Conservation (phyloP, 2,888 invertebrate genomes). For the Protophormia terraenovae region DNA sequence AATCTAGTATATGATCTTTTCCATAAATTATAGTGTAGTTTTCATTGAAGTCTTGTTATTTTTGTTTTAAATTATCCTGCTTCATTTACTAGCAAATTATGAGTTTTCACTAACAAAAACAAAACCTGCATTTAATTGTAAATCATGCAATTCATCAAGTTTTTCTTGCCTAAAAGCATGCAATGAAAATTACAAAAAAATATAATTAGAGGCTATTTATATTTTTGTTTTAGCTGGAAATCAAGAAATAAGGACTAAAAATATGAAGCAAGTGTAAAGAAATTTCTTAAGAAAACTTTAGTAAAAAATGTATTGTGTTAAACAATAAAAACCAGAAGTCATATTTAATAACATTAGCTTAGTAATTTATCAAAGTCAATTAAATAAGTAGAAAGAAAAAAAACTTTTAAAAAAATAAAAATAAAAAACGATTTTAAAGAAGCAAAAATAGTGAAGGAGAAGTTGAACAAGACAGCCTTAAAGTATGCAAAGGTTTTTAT, state of each 20-base stretch:
- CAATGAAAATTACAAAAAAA: neutral
- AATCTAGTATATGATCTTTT: too few relatives aligned
- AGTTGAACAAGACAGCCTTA: neutral
- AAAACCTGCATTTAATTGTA: neutral
- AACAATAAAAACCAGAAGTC: slow-evolving; percentile 50
- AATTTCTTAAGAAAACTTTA: neutral
- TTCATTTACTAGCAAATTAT: too few relatives aligned
- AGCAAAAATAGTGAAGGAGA: neutral
- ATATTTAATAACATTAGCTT: slow-evolving; percentile 44
- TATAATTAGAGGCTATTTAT: neutral
- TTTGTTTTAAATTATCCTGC: too few relatives aligned
- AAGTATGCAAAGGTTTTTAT: too few relatives aligned
- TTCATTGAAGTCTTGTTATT: too few relatives aligned
- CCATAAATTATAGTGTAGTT: too few relatives aligned
- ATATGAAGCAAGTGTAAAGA: neutral
- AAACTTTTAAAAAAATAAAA: too few relatives aligned
- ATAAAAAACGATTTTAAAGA: too few relatives aligned
- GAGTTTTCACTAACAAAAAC: neutral
- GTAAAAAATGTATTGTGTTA: neutral
- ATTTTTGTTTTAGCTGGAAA: too few relatives aligned
- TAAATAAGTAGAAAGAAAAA: neutral
- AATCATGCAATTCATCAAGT: neutral
- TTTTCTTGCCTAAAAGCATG: neutral
- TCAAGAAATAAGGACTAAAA: neutral
- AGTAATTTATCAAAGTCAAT: slow-evolving; percentile 47